phyloP scores from a whole-genome alignment of 64 coral and sea anemone genomes.

The Trachythela sp. region DNA sequence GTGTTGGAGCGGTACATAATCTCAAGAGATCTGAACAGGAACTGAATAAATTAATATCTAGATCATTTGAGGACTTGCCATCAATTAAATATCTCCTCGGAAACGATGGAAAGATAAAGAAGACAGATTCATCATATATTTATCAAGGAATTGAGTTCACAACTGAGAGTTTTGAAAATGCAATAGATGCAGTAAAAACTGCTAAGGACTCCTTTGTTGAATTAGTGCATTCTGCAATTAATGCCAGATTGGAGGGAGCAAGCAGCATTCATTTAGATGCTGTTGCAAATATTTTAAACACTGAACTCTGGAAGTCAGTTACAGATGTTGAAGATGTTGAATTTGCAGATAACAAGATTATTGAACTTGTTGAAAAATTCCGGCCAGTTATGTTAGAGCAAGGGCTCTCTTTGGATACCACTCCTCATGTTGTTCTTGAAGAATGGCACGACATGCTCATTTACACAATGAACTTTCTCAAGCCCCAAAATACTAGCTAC shows the following conservation, averaged over 20 bases:
- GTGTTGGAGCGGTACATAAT: not conserved
- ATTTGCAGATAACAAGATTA: not conserved
- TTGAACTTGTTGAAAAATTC: not conserved
- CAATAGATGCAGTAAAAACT: not conserved
- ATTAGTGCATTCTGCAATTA: not conserved
- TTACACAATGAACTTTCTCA: not conserved
- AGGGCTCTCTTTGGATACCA: not conserved
- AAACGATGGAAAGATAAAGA: not conserved
- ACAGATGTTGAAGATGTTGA: not conserved
- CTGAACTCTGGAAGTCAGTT: not conserved
- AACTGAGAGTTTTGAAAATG: not conserved
- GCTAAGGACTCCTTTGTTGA: not conserved
- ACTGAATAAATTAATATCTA: not conserved
- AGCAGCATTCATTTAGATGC: conserved; percentile 6
- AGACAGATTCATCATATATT: not conserved
- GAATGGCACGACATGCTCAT: not conserved
- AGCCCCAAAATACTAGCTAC: not conserved
- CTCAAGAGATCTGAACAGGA: not conserved
- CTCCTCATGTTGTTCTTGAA: not conserved
- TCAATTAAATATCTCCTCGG: not conserved
- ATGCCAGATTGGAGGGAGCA: not conserved
- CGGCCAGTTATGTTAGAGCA: not conserved
- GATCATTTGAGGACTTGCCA: not conserved
- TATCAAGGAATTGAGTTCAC: conserved; percentile 13
- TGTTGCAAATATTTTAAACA: conserved; percentile 7